Evolutionary conservation across 2,113 vertebrate genomes (phyloP), one percentile per base, ranked within the genome.

Genomic region (Arvicanthis niloticus): DNA sequence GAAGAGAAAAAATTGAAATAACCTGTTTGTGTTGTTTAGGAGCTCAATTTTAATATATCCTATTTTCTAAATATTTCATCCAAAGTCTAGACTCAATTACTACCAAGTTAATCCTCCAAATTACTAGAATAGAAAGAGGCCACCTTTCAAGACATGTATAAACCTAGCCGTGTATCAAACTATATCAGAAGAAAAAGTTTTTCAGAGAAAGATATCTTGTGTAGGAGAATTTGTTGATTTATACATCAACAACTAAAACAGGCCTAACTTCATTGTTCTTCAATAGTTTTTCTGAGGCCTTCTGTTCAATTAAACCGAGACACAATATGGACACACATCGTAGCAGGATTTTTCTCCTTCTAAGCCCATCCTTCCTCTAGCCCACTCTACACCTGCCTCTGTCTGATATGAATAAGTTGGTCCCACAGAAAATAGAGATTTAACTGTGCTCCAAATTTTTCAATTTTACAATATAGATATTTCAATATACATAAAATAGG

Each of bases 81-180:
- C 42, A 93, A 94, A 60, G 40, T 22, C 40, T 92, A 82, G 45
- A 92, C 75, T 87, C 73, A 90, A n/a, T 45, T 89, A 17, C 78
- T 95, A 91, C 7, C 17, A 51, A 84, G 70, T 53, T 48, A n/a
- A 93, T 56, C 86, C 73, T 65, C 72, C 56, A 62, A 93, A 45
- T 75, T 89, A 51, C 34, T 60, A 87, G 88, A 94, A 96, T 56
- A 87, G 62, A 94, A 96, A 51, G 53, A 84, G 65, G 40, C 67
- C 70, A 82, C 40, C 95, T 84, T 26, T 95, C 89, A 93, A 87
- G 48, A 42, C 93, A 68, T 80, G 68, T 78, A 91, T 90, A 94
- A 95, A 93, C 88, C 91, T 94, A 94, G 93, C 37, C 51, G 77
- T 31, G 73, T 62, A 82, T 13, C 10, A 91, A 89, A 92, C 77